Evolutionary conservation across 2,797 vertebrate genomes (phyloP).

Genomic region (Fundulus diaphanus): DNA sequence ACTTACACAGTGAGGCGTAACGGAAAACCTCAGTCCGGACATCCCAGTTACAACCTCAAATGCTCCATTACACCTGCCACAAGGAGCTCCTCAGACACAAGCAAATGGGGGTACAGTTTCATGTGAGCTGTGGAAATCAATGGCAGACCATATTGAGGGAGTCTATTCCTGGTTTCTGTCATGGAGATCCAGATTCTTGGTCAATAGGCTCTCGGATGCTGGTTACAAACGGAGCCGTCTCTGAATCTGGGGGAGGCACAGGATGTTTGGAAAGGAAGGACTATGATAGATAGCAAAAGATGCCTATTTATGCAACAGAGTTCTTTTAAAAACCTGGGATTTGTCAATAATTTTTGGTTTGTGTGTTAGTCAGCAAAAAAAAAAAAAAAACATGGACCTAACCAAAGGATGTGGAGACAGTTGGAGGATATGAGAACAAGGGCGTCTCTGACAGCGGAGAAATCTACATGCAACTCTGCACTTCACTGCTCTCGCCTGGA

Average conservation of each 20-base stretch:
- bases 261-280: conserved; percentile 36
- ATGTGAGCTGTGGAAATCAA: conserved; percentile 68
- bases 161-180: conserved; percentile 66
- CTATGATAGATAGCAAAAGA: conserved; percentile 23
- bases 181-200: conserved; percentile 51
- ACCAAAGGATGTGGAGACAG: conserved; percentile 46
- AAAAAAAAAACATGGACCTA: conserved; percentile 44
- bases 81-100: conserved; percentile 65
- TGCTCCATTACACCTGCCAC: conserved; percentile 66
- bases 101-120: conserved; percentile 69
- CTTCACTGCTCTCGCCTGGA: conserved; percentile 68
- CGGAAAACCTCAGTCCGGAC: conserved; percentile 60
- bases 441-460: conserved; percentile 68
- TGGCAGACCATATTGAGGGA: conserved; percentile 56
- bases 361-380: conserved; percentile 56
- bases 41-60: conserved; percentile 59
- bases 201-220: conserved; percentile 63
- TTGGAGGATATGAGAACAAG: conserved; percentile 65
- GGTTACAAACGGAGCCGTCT: conserved; percentile 59
- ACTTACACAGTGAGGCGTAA: conserved; percentile 47
- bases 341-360: conserved; percentile 59
- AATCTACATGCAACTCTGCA: conserved; percentile 75
- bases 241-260: conserved; percentile 35
- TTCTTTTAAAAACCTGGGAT: conserved; percentile 13
- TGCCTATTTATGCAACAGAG: conserved; percentile 30